phyloP scores from a whole-genome alignment of 2,888 invertebrate species.

The Cantharis rustica region DNA sequence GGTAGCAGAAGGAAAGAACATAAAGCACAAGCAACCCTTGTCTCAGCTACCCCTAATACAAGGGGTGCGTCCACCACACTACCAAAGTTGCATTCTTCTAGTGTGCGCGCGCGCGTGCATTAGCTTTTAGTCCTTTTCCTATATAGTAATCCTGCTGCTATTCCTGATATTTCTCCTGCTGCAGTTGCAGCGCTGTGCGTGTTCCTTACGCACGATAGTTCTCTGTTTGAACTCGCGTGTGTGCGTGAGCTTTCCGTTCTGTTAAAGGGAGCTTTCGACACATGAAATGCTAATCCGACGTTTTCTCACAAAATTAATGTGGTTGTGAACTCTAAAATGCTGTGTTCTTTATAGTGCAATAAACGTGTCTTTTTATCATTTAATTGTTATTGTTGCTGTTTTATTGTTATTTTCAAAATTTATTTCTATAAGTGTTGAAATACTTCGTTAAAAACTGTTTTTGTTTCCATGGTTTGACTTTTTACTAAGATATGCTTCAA shows the following conservation, averaged over 20 bases:
- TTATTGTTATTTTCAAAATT: slow-evolving; percentile 1
- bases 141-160: slow-evolving; percentile 36
- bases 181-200: slow-evolving; percentile 53
- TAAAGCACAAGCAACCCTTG: slow-evolving; percentile 33
- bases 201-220: slow-evolving; percentile 42
- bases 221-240: slow-evolving; percentile 28
- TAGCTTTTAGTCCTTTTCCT: slow-evolving; percentile 34
- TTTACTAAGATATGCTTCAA: slow-evolving; percentile 9
- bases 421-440: background rate
- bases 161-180: slow-evolving; percentile 39
- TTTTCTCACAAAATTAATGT: slow-evolving; percentile 14
- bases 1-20: slow-evolving; percentile 32
- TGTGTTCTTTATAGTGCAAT: slow-evolving; percentile 27
- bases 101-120: slow-evolving; percentile 56
- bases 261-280: slow-evolving; percentile 23
- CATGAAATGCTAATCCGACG: slow-evolving; percentile 9
- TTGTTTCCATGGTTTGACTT: background rate
- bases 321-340: slow-evolving; percentile 20
- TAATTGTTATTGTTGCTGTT: slow-evolving; percentile 13
- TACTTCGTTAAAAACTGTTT: slow-evolving; percentile 1
- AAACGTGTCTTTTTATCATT: slow-evolving; percentile 10
- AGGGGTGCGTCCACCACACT: slow-evolving; percentile 35
- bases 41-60: slow-evolving; percentile 27
- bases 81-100: slow-evolving; percentile 42
- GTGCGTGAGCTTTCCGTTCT: slow-evolving; percentile 26